A percentile compares a stretch with the other conserved stretches of the same genome.
phyloP scores from a whole-genome alignment of 2,113 vertebrate genomes.

The Dermatemys mawii region DNA sequence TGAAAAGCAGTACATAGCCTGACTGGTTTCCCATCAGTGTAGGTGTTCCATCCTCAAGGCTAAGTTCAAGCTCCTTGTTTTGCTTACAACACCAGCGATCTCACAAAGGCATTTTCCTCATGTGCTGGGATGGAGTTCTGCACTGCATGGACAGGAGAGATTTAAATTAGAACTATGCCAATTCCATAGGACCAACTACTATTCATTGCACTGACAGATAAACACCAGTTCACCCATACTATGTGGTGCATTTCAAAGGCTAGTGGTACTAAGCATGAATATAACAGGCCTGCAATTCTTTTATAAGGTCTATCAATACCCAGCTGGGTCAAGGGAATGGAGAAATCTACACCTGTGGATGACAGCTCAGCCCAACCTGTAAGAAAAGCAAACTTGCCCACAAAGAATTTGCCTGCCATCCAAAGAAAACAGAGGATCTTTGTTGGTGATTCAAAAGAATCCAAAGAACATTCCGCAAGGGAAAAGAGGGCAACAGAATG shows the following conservation, averaged over 20 bases:
- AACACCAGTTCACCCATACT: not conserved
- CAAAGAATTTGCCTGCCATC: no score
- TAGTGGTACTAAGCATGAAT: not conserved
- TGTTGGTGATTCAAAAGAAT: no score
- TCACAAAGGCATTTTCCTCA: not conserved
- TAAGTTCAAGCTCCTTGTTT: constrained; percentile 35
- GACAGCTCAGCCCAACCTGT: no score
- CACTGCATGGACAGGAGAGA: not conserved
- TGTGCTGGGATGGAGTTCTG: constrained; percentile 18
- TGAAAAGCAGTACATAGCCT: constrained; percentile 33
- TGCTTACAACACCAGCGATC: not conserved
- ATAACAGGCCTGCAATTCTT: accelerated
- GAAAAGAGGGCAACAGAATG: no score
- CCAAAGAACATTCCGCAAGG: no score
- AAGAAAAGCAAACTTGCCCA: no score
- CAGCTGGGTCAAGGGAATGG: no score
- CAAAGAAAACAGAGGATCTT: no score
- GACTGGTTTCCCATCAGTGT: constrained; percentile 23
- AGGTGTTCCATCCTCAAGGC: constrained; percentile 41
- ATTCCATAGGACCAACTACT: not conserved
- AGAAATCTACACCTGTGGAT: no score
- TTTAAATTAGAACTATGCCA: not conserved
- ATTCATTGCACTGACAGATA: not conserved
- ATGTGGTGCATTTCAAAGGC: not conserved
- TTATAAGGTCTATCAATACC: not conserved